These are phyloP conservation scores for Atethmia centrago DNA, from an alignment of 2,888 invertebrate species.

Conservation along the genomic window DNA sequence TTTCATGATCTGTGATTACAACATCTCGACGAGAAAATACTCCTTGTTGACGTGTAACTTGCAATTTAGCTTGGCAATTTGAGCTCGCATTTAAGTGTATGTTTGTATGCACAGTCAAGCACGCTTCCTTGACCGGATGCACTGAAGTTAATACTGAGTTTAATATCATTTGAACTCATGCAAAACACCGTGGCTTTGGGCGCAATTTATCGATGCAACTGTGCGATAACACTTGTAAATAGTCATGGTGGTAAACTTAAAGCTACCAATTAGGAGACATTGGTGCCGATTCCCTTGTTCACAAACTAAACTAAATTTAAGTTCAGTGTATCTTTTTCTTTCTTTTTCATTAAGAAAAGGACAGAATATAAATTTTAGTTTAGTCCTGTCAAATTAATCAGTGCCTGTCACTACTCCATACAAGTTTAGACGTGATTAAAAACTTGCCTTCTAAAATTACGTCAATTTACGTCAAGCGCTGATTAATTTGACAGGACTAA, in stretches of 20 bases:
- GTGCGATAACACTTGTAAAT: neutral
- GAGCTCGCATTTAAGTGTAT: slow-evolving; percentile 47
- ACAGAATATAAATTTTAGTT: no score
- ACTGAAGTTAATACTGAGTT: slow-evolving; percentile 40
- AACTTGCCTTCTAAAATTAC: no score
- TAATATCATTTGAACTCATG: slow-evolving; percentile 46
- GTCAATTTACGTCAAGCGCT: no score
- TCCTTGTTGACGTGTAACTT: slow-evolving; percentile 34
- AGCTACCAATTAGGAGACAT: neutral
- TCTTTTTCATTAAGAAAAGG: no score
- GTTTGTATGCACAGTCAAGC: slow-evolving; percentile 58
- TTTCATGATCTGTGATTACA: slow-evolving; percentile 54
- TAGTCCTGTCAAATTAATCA: no score
- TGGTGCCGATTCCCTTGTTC: no score
- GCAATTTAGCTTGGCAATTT: slow-evolving; percentile 34
- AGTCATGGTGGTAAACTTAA: slow-evolving; percentile 1
- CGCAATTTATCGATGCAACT: slow-evolving; percentile 43
- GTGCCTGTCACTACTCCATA: no score
- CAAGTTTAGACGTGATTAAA: no score
- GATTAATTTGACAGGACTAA: no score
- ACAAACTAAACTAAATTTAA: no score
- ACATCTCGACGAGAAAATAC: slow-evolving; percentile 26
- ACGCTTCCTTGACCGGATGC: slow-evolving; percentile 50
- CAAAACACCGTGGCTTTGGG: slow-evolving; percentile 26
- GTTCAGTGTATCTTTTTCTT: no score